These are phyloP conservation scores for Litoditis marina DNA, from an alignment of 2,888 invertebrate genomes.

Conservation along the genomic window DNA sequence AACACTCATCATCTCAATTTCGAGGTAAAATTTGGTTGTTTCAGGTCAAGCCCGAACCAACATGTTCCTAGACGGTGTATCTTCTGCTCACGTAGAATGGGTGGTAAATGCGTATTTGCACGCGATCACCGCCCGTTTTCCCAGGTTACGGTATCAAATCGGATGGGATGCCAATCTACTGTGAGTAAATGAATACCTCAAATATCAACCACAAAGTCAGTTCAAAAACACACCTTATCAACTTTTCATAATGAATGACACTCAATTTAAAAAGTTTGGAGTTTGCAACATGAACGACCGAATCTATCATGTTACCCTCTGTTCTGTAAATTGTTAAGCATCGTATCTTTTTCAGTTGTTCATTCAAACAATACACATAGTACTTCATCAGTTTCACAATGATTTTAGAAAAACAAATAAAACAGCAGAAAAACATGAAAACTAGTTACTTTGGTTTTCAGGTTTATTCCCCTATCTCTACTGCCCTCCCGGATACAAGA, in stretches of 20 bases:
- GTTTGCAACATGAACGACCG: no score
- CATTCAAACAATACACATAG: neutral
- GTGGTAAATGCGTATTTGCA: slow-evolving; percentile 56
- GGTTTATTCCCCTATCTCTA: slow-evolving; percentile 37
- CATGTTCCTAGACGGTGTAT: slow-evolving; percentile 26
- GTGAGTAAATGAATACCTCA: slow-evolving; percentile 4
- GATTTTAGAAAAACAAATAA: no score
- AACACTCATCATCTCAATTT: no score
- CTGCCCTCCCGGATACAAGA: slow-evolving; percentile 37
- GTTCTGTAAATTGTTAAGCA: no score
- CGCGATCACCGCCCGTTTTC: slow-evolving; percentile 48
- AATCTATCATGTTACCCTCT: no score
- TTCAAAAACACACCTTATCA: no score
- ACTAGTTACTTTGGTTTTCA: slow-evolving; percentile 14
- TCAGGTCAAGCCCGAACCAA: slow-evolving; percentile 18
- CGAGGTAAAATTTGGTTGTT: neutral
- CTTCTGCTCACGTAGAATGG: slow-evolving; percentile 23
- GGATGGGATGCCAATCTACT: slow-evolving; percentile 41
- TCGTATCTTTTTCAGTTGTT: neutral
- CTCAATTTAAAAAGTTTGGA: no score
- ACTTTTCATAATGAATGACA: no score
- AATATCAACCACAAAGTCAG: neutral
- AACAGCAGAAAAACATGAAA: no score
- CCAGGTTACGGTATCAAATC: slow-evolving; percentile 45
- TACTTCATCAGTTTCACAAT: no score